Percentiles rank a stretch among this genome's conserved stretches.
These are phyloP conservation scores for Polietes domitor DNA, from an alignment of 2,888 invertebrate genomes.

Conservation along the genomic window DNA sequence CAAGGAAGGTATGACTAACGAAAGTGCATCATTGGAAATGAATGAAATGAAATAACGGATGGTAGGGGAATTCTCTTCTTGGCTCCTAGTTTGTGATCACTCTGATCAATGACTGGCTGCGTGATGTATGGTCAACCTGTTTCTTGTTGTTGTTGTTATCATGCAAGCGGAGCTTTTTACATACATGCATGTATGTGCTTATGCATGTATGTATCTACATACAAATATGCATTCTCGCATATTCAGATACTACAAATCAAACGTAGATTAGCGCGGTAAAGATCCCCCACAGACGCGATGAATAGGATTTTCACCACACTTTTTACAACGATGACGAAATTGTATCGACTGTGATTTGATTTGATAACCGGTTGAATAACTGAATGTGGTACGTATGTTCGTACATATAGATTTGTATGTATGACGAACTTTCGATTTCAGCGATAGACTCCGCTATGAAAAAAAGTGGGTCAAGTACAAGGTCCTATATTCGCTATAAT, in stretches of 20 bases:
- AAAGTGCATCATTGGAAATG: slow-evolving; percentile 62
- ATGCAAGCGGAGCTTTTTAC: slow-evolving; percentile 37
- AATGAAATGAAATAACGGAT: slow-evolving; percentile 60
- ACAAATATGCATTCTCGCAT: neutral
- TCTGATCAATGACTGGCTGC: slow-evolving; percentile 26
- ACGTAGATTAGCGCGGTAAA: neutral
- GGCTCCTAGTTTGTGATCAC: slow-evolving; percentile 45
- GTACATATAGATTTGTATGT: too few relatives aligned
- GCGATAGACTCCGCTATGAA: too few relatives aligned
- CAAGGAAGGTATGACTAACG: slow-evolving; percentile 56
- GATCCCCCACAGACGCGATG: slow-evolving; percentile 6
- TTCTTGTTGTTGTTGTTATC: slow-evolving; percentile 17
- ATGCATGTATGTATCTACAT: neutral
- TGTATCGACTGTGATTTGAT: slow-evolving; percentile 19
- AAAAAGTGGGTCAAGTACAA: too few relatives aligned
- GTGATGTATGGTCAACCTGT: slow-evolving; percentile 56
- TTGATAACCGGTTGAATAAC: neutral
- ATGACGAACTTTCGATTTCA: too few relatives aligned
- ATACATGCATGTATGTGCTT: too few relatives aligned
- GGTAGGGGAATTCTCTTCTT: slow-evolving; percentile 49
- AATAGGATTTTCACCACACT: slow-evolving; percentile 39
- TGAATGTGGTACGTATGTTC: neutral
- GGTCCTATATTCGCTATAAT: too few relatives aligned
- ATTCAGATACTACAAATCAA: slow-evolving; percentile 4
- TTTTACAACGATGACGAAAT: slow-evolving; percentile 31